Evolutionary conservation across 2,113 vertebrate genomes (phyloP).

Genomic region (Athene noctua): DNA sequence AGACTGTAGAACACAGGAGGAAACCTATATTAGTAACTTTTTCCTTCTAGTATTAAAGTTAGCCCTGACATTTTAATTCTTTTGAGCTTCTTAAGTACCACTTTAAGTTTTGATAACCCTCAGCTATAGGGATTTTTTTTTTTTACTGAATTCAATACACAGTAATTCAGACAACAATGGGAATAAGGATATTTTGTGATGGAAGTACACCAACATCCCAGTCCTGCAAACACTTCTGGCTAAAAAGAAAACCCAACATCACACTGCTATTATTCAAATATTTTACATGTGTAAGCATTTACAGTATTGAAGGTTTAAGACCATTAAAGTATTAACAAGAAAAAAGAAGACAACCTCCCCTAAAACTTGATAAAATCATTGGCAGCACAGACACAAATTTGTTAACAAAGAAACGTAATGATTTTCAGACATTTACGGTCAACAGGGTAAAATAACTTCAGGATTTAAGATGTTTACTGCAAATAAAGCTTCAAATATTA

Average conservation of each 20-base stretch:
- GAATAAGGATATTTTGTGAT: constrained; percentile 26
- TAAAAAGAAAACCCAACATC: constrained; percentile 26
- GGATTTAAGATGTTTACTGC: background rate
- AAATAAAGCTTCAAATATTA: background rate
- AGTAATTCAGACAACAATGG: constrained; percentile 35
- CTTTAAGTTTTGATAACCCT: constrained; percentile 30
- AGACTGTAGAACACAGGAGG: constrained; percentile 71
- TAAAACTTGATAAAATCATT: background rate
- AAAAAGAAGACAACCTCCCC: background rate
- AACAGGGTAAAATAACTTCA: background rate
- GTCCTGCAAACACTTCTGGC: constrained; percentile 29
- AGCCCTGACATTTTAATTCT: constrained; percentile 59
- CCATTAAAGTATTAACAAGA: background rate
- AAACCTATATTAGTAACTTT: constrained; percentile 71
- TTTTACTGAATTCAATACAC: constrained; percentile 23
- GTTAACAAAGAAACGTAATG: background rate
- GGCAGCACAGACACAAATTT: constrained; percentile 19
- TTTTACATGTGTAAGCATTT: constrained; percentile 1
- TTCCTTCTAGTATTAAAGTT: constrained; percentile 62
- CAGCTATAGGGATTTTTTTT: constrained; percentile 21
- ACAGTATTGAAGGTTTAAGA: constrained; percentile 1
- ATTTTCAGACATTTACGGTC: constrained; percentile 26
- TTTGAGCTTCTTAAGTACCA: constrained; percentile 42
- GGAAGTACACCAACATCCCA: constrained; percentile 52
- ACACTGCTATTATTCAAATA: background rate